Evolutionary conservation across 2,113 vertebrate species (phyloP), one percentile per base, ranked within the genome.

Genomic region (Candoia aspera): DNA sequence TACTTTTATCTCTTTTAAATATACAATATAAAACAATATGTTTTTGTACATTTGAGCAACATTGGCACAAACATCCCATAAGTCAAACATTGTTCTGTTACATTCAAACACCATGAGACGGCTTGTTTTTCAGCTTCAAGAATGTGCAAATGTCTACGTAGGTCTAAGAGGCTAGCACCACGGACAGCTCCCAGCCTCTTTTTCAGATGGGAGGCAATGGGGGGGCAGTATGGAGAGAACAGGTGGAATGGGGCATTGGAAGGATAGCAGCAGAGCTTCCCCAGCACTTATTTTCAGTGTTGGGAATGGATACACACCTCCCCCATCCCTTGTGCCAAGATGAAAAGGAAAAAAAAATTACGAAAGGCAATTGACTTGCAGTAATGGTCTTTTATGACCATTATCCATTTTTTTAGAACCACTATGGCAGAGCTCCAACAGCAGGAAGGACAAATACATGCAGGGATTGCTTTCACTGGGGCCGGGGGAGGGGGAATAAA

Each of bases 61-160:
- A 96, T 98, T 98, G 98, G 98, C 98, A 98, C 98, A 95, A 95
- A 98, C 96, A 95, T 93, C 87, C 64, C 88, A 86, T 95, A 96
- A 89, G 94, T 94, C 93, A 93, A 93, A 93, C 90, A 68, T 86
- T 89, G 93, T 93, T 86, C 90, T 54, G 91, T 95, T 95, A 95
- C 96, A 94, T 94, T 97, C 96, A 91, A 94, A 94, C 92, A 96
- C 91, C 83, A 59, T 88, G 94, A 95, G 90, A 93, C 91, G 91
- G 93, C 93, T 92, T 89, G 91, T n/a, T 84, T 54, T 88, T 54
- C 87, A 89, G 87, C 91, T 89, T 92, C 68, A 21, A 92, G 91
- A 89, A 84, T 92, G 91, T 89, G 91, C 87, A 92, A 92, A 92
- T 89, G 91, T 89, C 37, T 58, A 54, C 42, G 21, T 64, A 4